phyloP scores from a whole-genome alignment of 2,113 vertebrate genomes.

The Cardinalis cardinalis region DNA sequence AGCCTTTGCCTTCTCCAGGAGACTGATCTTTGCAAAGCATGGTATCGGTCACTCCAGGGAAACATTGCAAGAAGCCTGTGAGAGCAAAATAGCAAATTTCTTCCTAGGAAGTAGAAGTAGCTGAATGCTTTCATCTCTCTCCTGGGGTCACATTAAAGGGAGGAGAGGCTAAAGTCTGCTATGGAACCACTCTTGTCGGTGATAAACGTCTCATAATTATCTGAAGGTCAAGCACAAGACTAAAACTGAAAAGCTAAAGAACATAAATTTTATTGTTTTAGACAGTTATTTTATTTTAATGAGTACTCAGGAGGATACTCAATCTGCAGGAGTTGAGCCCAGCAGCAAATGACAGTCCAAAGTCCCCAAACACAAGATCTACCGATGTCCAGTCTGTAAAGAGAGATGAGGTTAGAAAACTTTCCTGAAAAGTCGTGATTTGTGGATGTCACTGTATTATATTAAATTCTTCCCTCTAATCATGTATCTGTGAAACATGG shows the following conservation, averaged over 20 bases:
- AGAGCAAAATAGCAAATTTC: not conserved
- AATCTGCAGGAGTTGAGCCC: not conserved
- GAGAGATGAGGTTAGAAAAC: not conserved
- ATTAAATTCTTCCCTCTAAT: not conserved
- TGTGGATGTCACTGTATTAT: not conserved
- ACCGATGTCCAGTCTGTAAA: not conserved
- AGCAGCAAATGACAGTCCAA: not conserved
- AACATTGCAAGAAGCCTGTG: not conserved
- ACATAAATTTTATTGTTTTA: not conserved
- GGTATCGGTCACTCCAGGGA: not conserved
- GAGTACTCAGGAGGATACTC: constrained; percentile 7
- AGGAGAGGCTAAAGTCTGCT: not conserved
- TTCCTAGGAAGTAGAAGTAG: not conserved
- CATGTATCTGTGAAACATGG: not conserved
- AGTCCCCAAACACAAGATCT: not conserved
- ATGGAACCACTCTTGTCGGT: not conserved
- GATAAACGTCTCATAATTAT: not conserved
- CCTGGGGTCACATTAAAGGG: not conserved
- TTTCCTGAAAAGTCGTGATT: not conserved
- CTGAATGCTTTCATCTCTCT: not conserved
- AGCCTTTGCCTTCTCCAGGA: not conserved
- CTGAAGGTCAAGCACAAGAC: not conserved
- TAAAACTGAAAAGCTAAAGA: not conserved
- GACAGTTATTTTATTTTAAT: constrained; percentile 22
- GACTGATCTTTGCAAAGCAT: not conserved